Conservation (phyloP, 2,797 vertebrate genomes). For the Chloroceryle amazona region DNA sequence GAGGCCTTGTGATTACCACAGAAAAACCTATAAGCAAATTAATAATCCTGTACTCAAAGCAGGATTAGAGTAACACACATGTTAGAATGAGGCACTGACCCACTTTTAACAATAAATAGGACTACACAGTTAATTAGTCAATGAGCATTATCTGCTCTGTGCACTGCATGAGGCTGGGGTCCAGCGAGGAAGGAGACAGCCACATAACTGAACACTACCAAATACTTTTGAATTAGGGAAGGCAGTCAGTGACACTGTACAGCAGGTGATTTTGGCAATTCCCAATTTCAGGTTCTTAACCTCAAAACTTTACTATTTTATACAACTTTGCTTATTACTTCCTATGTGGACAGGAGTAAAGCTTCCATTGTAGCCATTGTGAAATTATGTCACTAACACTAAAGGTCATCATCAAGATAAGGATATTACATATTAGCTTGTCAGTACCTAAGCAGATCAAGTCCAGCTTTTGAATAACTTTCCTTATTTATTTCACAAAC, state of each 20-base stretch:
- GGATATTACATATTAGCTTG: neutral
- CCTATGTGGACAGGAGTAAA: neutral
- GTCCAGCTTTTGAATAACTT: neutral
- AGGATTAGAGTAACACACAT: conserved; percentile 55
- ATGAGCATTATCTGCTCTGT: conserved; percentile 35
- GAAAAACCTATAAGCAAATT: conserved; percentile 63
- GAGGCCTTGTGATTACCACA: conserved; percentile 30
- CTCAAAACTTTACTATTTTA: neutral
- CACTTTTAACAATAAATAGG: conserved; percentile 71
- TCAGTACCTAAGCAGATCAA: neutral
- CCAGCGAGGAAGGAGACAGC: neutral
- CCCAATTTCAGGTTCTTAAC: neutral
- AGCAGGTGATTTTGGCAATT: neutral
- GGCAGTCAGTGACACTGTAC: neutral
- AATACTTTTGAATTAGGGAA: neutral
- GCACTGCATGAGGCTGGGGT: conserved; percentile 1
- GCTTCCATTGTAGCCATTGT: neutral
- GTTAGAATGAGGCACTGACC: conserved; percentile 64
- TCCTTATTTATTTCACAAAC: neutral
- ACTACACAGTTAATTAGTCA: conserved; percentile 66
- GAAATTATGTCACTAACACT: neutral
- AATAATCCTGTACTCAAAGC: conserved; percentile 59
- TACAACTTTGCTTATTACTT: neutral
- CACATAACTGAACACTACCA: neutral
- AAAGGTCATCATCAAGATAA: neutral